Base-by-base conservation (phyloP, 2,888 invertebrate genomes). In the Gonocerus acuteangulatus region DNA sequence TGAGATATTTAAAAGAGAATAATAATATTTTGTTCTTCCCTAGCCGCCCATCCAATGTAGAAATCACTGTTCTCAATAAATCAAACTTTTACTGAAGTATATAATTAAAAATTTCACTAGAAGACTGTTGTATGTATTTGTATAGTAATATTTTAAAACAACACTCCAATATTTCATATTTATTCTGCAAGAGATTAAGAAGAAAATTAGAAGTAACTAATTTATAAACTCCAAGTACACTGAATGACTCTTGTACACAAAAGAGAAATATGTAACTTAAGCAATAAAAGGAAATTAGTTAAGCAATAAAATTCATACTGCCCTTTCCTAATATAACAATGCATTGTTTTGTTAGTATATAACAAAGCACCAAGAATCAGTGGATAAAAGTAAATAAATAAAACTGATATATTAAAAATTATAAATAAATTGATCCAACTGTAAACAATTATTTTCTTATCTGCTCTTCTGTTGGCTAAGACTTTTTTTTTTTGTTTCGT, bases 41-140 rank as follows among this genome's bases (percentile, higher is more conserved):
- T 48, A 48, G 48, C 16, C 16, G 48, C 23, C 48, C 23, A 22
- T 48, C 23, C 23, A 48, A 23, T 27, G 27, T 48, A 27, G 16
- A 48, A 48, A 48, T 48, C 27, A 48, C 48, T 48, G 23, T 48
- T 48, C 21, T 48, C 22, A 23, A 48, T 48, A 48, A 48, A 27
- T 22, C 48, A 48, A 23, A 48, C 23, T 48, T 48, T 48, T 48
- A 23, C 22, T 48, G 48, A 48, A 27, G 48, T 48, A 23, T 48
- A 27, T 48, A 48, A 48, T 23, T 48, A 48, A 48, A 48, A 27
- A 48, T 48, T 48, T 23, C 27, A 23, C 48, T 48, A 48, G 48
- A 48, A 48, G 48, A 48, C 48, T 48, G 48, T 48, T 48, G 21
- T 48, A 48, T 48, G 48, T 48, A 48, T 48, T 48, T 48, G 48